Base-by-base conservation (phyloP, 2,888 invertebrate species). In the Rhagium mordax region DNA sequence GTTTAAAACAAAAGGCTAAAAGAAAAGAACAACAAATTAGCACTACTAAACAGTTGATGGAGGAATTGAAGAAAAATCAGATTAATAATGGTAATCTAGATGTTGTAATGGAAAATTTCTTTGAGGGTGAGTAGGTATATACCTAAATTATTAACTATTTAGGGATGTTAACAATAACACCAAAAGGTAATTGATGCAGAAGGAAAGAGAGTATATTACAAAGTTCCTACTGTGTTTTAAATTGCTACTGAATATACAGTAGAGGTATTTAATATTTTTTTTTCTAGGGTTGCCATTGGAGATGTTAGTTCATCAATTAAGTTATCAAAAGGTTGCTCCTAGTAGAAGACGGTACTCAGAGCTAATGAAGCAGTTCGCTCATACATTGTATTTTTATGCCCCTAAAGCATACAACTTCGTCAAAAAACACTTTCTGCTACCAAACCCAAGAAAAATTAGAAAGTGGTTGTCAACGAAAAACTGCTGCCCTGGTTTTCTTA, bases 371-470 rank as follows among this genome's bases (percentile, higher is more conserved):
- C 49, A 75, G 62, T 76, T 78, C 72, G 72, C 74, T 6, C 64
- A 67, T 69, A 78, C 64, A 15, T 20, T 57, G 7, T 57, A 57
- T 21, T 78, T 79, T 68, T 78, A 78, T 66, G 80, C 78, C 2
- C 80, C 80, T 2, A 80, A 80, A 55, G 77, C 57, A 20, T 57
- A 57, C 21, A 70, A 71, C 16, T 79, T 78, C 71, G 7, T 79
- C 15, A 27, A 71, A 33, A 20, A 70, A 64, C 18, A 80, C 67
- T 76, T 81, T 74, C 20, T 57, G 3, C 27, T 57, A 15, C 79
- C 79, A 24, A 75, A 77, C 71, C 66, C 65, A 27, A 8, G 78
- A 10, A 80, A 77, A 1, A 78, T 81, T n/a, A 16, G 78, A 15
- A 71, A 62, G 8, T 79, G 79, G 78, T 59, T 79, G 51, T 70